Percentiles rank a stretch among this genome's conserved stretches.
Evolutionary conservation across 2,113 vertebrate species (phyloP).

Genomic region (Leptodactylus fuscus): DNA sequence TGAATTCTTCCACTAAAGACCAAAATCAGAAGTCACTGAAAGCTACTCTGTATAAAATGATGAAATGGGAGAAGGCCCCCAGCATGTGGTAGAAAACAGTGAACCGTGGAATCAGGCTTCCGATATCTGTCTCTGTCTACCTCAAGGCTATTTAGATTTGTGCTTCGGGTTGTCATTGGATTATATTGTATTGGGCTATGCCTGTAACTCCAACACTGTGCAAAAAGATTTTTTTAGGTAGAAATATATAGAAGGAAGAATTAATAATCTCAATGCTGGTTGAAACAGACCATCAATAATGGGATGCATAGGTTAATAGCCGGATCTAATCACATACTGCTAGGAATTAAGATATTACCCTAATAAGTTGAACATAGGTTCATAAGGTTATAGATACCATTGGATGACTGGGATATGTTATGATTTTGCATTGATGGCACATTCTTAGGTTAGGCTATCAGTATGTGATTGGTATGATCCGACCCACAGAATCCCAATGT

Average conservation of each 20-base stretch:
- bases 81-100: slow-evolving; percentile 24
- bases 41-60: slow-evolving; percentile 2
- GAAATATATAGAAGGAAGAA: not conserved
- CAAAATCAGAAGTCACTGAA: slow-evolving; percentile 23
- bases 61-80: not conserved
- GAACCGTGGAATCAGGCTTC: slow-evolving; percentile 1
- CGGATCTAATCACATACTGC: no score
- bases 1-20: not conserved
- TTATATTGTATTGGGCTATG: slow-evolving; percentile 16
- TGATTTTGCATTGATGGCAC: no score
- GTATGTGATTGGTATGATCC: no score
- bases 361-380: no score
- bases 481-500: no score
- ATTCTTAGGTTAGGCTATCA: no score
- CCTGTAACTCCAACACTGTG: not conserved
- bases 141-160: not conserved
- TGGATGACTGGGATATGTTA: no score
- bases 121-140: not conserved
- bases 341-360: no score
- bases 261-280: no score
- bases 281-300: no score
- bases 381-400: no score
- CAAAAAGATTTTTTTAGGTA: not conserved
- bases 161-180: slow-evolving; percentile 11
- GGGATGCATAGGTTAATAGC: no score